Base-by-base conservation (phyloP, 2,797 vertebrate genomes). In the Mergus octosetaceus region DNA sequence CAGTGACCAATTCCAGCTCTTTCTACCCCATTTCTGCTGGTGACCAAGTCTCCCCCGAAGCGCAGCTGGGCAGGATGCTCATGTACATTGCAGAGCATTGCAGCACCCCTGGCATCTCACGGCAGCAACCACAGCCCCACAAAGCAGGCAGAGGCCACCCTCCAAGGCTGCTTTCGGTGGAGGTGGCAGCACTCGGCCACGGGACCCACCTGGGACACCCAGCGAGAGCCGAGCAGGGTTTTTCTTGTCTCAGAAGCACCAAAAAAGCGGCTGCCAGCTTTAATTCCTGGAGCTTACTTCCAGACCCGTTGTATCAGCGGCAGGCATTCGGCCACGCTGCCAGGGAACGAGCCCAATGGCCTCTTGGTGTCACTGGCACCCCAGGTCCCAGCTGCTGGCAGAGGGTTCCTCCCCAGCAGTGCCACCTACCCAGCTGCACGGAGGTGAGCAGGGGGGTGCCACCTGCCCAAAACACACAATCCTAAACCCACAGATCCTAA, bases 351-450 rank as follows among this genome's bases (percentile, higher is more conserved):
- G 66, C 3, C 70, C 1, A 1, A 19, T 53, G 12, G 76, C 87
- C 91, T 91, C 66, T 41, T 8, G 91, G 79, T 93, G 89, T 70
- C 95, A 86, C 71, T 13, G 69, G 65, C 82, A 85, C 41, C 64
- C 15, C 88, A 77, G 85, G 60, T 41, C 64, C 19, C 62, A 45
- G 58, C 0, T 0, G 2, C 39, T 24, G 60, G 51, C 90, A 89
- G 64, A 34, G 25, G 57, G 20, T 45, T 66, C 57, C 72, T 28
- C 49, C 68, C 49, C 53, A 18, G 34, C 1, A 1, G 9, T 32
- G 11, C 76, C 43, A 54, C 57, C 58, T 6, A 3, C n/a, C 61
- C 62, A 28, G 43, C 3, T 3, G 16, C 30, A 2, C 32, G 18
- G 57, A 49, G 71, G 53, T 2, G 27, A 60, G 71, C 70, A 76